Evolutionary conservation across 2,888 invertebrate species (phyloP).

Genomic region (Cheilosia soror): DNA sequence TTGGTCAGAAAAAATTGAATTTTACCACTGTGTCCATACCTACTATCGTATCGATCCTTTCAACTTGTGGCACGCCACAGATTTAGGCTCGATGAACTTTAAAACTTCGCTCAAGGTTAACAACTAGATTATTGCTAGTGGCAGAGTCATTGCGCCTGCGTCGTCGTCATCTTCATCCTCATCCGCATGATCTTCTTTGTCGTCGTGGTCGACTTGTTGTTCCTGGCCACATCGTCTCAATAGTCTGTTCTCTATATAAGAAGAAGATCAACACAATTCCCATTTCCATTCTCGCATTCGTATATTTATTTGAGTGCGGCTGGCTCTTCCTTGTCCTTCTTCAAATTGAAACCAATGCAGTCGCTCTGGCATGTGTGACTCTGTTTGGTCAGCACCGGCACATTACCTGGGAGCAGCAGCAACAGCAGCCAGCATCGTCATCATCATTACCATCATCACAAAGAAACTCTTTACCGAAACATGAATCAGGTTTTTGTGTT

Average conservation of each 20-base stretch:
- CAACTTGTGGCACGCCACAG: neutral
- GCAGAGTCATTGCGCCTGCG: conserved; percentile 35
- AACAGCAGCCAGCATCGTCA: neutral
- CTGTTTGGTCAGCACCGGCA: conserved; percentile 50
- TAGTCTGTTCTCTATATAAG: conserved; percentile 31
- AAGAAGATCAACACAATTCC: conserved; percentile 50
- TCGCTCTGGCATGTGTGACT: conserved; percentile 40
- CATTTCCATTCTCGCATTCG: conserved; percentile 42
- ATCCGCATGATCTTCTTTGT: conserved; percentile 19
- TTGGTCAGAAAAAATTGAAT: neutral
- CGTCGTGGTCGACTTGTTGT: conserved; percentile 64
- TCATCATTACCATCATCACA: conserved; percentile 34
- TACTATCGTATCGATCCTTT: conserved; percentile 16
- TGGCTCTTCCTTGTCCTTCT: neutral
- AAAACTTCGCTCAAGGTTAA: conserved; percentile 73
- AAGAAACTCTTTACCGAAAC: conserved; percentile 53
- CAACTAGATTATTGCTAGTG: conserved; percentile 73
- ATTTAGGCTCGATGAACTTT: conserved; percentile 71
- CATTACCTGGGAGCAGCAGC: conserved; percentile 50
- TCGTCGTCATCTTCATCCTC: conserved; percentile 9
- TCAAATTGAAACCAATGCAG: conserved; percentile 15
- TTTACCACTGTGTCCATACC: neutral
- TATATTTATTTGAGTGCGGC: conserved; percentile 18
- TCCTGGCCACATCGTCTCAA: conserved; percentile 31
- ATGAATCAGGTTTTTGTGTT: conserved; percentile 57